Percentiles rank a stretch among this genome's conserved stretches.
phyloP scores from a whole-genome alignment of 2,113 vertebrate genomes.

The Nymphicus hollandicus region DNA sequence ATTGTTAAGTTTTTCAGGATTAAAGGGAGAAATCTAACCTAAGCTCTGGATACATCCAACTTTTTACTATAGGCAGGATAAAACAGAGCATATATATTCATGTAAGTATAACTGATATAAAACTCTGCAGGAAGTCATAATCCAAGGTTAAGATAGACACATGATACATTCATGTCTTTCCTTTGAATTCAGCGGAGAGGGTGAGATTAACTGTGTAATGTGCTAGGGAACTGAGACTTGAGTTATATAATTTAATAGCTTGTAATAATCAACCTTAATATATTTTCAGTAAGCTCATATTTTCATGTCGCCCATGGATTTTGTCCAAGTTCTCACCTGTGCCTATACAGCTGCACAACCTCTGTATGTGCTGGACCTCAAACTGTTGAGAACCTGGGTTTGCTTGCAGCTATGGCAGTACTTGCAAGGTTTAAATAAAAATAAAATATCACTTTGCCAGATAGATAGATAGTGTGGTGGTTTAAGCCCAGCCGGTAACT shows the following conservation, averaged over 20 bases:
- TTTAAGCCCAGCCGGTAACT: neutral
- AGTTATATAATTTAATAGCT: neutral
- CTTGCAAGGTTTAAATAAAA: neutral
- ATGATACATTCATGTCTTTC: neutral
- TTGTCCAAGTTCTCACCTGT: neutral
- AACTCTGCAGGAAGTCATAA: neutral
- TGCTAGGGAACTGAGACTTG: neutral
- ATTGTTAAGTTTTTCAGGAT: neutral
- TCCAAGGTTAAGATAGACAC: neutral
- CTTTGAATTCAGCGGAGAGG: neutral
- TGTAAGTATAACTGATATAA: neutral
- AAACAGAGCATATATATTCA: neutral
- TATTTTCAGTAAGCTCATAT: neutral
- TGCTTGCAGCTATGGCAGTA: neutral
- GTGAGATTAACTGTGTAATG: neutral
- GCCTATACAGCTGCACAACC: fast-evolving
- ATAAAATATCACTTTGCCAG: neutral
- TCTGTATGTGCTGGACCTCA: neutral
- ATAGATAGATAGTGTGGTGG: neutral
- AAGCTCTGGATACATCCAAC: neutral
- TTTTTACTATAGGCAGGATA: neutral
- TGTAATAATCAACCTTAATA: neutral
- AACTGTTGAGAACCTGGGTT: neutral
- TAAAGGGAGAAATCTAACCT: neutral
- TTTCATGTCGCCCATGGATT: neutral